Percentiles rank a stretch among this genome's conserved stretches.
Conservation (phyloP, 1,140 invertebrate species). For the Dendrolimus kikuchii region DNA sequence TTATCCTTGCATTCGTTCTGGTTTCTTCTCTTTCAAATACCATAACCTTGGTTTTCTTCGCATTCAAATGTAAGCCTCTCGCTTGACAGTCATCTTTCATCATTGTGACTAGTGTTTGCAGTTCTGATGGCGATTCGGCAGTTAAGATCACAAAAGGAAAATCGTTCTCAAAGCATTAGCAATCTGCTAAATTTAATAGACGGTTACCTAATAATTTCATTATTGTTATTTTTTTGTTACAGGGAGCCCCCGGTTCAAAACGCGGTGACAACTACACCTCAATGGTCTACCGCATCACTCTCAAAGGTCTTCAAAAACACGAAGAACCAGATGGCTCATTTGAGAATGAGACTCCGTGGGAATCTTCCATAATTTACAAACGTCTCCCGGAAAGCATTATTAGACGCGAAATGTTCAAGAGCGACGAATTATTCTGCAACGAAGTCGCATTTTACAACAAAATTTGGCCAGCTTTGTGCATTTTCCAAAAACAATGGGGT, state of each 20-base stretch:
- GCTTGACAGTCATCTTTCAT: no score
- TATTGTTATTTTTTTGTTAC: constrained; percentile 17
- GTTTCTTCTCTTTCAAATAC: no score
- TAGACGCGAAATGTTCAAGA: constrained; percentile 78
- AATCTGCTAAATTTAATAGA: no score
- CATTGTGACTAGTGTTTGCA: no score
- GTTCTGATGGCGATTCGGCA: no score
- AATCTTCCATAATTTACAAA: constrained; percentile 79
- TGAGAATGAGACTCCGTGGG: constrained; percentile 67
- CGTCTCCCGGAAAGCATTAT: constrained; percentile 76
- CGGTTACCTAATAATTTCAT: neutral
- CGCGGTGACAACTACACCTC: constrained; percentile 83
- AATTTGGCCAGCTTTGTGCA: constrained; percentile 76
- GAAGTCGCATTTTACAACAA: constrained; percentile 81
- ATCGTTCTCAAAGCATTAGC: no score
- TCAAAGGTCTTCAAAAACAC: constrained; percentile 71
- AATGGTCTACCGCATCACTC: constrained; percentile 77
- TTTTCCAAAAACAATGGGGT: constrained; percentile 69
- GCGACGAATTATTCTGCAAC: constrained; percentile 79
- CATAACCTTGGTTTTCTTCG: no score
- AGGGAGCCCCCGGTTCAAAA: constrained; percentile 78
- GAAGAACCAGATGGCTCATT: constrained; percentile 47
- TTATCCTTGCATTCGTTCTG: no score
- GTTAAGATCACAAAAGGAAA: no score
- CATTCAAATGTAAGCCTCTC: no score